Conservation (phyloP, 2,888 invertebrate species). For the Drosophila glabriapex region DNA sequence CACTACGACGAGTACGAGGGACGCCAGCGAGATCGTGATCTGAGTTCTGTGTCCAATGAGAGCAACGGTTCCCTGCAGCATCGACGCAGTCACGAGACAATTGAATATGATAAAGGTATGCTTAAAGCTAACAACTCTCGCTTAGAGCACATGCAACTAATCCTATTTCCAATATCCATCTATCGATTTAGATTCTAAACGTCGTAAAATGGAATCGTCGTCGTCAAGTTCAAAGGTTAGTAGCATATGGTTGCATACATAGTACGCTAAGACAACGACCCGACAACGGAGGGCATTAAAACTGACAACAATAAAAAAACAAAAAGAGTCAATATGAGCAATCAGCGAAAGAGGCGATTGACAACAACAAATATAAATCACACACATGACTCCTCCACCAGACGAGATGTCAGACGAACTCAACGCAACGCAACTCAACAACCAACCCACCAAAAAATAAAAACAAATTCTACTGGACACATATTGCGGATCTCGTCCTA, state of each 20-base stretch:
- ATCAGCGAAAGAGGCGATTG: conserved; percentile 28
- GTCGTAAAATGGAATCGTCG: conserved; percentile 93
- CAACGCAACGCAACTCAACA: conserved; percentile 8
- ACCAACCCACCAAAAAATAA: conserved; percentile 29
- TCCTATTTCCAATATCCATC: neutral
- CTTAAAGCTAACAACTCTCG: neutral
- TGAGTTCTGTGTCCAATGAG: conserved; percentile 87
- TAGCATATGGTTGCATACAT: conserved; percentile 87
- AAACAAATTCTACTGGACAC: conserved; percentile 30
- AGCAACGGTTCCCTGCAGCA: conserved; percentile 86
- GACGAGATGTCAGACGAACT: conserved; percentile 34
- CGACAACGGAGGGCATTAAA: conserved; percentile 46
- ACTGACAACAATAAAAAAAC: conserved; percentile 14
- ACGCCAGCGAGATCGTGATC: conserved; percentile 88
- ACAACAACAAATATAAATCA: neutral
- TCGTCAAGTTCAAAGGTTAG: conserved; percentile 92
- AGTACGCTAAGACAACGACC: conserved; percentile 81
- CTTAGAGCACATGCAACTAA: neutral
- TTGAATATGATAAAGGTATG: conserved; percentile 88
- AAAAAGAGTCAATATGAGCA: conserved; percentile 17
- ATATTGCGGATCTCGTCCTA: conserved; percentile 34
- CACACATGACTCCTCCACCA: conserved; percentile 24
- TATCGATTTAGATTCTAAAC: conserved; percentile 88
- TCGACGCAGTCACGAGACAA: conserved; percentile 87
- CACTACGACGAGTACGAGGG: conserved; percentile 78